phyloP scores from a whole-genome alignment of 37 sponge, comb jelly and placozoan genomes.

The Hexactinellida sp. region DNA sequence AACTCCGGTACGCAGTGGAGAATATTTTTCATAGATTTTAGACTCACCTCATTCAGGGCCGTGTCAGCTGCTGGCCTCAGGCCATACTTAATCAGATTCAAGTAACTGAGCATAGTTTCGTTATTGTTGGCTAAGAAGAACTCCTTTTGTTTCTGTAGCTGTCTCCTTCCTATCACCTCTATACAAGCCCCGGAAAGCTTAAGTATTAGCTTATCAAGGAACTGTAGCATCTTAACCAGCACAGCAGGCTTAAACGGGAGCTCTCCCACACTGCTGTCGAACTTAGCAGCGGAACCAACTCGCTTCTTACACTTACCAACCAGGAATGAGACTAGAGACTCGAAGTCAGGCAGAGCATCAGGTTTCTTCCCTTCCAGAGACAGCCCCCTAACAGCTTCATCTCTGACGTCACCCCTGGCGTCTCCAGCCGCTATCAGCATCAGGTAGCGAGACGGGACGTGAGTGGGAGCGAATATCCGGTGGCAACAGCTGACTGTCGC shows the following conservation, averaged over 20 bases:
- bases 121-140: not conserved
- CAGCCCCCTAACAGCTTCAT: not conserved
- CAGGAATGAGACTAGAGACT: not conserved
- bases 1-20: not conserved
- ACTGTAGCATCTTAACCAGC: not conserved
- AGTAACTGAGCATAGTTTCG: not conserved
- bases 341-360: not conserved
- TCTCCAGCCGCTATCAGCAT: not conserved
- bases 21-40: not conserved
- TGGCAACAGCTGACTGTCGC: not conserved
- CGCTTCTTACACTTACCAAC: not conserved
- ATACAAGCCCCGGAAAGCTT: not conserved
- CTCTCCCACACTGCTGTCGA: not conserved
- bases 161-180: not conserved
- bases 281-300: not conserved
- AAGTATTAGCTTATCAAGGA: not conserved
- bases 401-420: constrained; percentile 1
- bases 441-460: not conserved
- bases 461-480: not conserved
- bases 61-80: not conserved
- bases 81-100: not conserved
- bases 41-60: not conserved
- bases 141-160: not conserved
- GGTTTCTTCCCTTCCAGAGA: not conserved
- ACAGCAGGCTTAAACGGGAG: not conserved